Evolutionary conservation across 2,797 vertebrate genomes (phyloP).

Genomic region (Uromys caudimaculatus): DNA sequence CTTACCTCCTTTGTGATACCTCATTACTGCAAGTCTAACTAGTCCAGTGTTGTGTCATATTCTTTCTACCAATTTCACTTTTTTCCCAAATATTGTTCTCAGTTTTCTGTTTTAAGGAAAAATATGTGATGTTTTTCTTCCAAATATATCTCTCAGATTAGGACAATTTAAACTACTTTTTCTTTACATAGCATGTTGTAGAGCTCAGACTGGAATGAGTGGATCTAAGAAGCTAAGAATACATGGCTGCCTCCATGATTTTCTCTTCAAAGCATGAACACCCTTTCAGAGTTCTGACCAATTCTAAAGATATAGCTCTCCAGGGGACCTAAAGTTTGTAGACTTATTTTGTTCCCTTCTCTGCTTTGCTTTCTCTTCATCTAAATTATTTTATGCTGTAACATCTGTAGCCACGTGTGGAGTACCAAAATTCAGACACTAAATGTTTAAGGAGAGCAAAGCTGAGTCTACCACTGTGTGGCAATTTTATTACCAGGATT

Average conservation of each 20-base stretch:
- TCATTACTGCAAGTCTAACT: background rate
- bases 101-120: background rate
- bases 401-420: background rate
- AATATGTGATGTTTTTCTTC: background rate
- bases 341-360: background rate
- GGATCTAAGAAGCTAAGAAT: background rate
- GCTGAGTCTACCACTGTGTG: background rate
- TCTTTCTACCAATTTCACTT: background rate
- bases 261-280: background rate
- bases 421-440: background rate
- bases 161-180: background rate
- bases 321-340: background rate
- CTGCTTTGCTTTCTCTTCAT: background rate
- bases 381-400: background rate
- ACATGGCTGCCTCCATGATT: background rate
- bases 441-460: background rate
- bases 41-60: background rate
- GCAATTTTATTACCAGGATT: background rate
- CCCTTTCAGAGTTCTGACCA: background rate
- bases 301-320: background rate
- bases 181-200: background rate
- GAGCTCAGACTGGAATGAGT: background rate
- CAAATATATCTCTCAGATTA: background rate
- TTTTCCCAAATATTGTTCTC: background rate
- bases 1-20: background rate